Evolutionary conservation across 92 coral and sea anemone genomes (phyloP), one percentile per base, ranked within the genome.

Genomic region (Metridium senile): DNA sequence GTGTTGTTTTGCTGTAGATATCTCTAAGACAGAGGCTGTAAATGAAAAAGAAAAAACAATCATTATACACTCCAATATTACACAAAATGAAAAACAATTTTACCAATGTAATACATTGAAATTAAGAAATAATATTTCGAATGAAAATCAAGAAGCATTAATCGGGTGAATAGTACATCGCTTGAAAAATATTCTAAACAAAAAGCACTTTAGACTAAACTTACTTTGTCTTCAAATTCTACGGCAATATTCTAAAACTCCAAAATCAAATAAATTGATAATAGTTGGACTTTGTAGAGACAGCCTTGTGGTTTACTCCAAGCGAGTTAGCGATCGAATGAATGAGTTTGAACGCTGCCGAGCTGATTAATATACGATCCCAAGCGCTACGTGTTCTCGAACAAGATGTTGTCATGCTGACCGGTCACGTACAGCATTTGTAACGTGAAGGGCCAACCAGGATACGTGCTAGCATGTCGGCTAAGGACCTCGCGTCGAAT

Each of bases 361-460:
- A 20, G 47, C 78, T 21, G 11, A 13, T 31, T 63, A 33, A 31
- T 73, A 57, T 73, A 63, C 26, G 33, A 17, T 21, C 56, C 33
- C 49, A 73, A 39, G 26, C 67, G 51, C 27, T 62, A 62, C 78
- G 63, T 57, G 63, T 58, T 62, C 30, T 64, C 26, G 57, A 73
- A 73, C 78, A 33, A 73, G 33, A 26, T 30, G 22, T 33, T 73
- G 67, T 34, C 57, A 27, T 29, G 6, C 21, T 18, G 78, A 22
- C 78, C 11, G 46, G 78, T 73, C 78, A 73, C 78, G 78, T 73
- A 33, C 16, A 35, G 16, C 22, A 59, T n/a, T n/a, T n/a, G n/a
- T n/a, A n/a, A n/a, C 69, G 39, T 63, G 69, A 31, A 3, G 19
- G 35, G 21, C 22, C 69, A 63, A 27, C 39, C 69, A 3, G n/a